These are phyloP conservation scores for Psittacula derbiana DNA, from an alignment of 2,797 vertebrate species.

Conservation along the genomic window DNA sequence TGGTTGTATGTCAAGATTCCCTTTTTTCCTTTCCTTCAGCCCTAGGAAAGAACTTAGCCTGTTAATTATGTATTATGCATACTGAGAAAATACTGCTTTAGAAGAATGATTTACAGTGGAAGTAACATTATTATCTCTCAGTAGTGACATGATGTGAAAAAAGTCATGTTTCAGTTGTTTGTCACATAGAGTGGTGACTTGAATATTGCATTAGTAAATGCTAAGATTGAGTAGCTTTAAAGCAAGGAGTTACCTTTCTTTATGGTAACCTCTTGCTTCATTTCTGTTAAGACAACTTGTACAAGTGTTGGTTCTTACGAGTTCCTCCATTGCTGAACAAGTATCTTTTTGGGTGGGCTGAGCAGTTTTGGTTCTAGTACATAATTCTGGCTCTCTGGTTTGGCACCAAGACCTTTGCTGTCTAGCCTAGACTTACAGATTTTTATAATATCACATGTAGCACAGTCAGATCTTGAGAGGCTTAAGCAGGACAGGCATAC, in stretches of 20 bases:
- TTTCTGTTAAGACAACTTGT: neutral
- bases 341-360: neutral
- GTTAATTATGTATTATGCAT: neutral
- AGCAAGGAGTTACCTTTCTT: neutral
- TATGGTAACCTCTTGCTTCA: neutral
- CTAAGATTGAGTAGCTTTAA: neutral
- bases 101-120: neutral
- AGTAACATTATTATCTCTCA: neutral
- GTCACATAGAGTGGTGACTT: neutral
- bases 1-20: neutral
- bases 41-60: neutral
- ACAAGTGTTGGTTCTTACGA: neutral
- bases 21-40: neutral
- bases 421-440: neutral
- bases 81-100: neutral
- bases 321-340: neutral
- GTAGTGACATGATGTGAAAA: neutral
- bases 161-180: neutral
- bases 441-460: neutral
- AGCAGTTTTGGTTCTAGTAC: neutral
- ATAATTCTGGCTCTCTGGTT: neutral
- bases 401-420: neutral
- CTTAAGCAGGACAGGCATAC: neutral
- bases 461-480: neutral
- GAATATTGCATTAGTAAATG: neutral